Evolutionary conservation across 37 sponge, comb jelly and placozoan species (phyloP).

Genomic region (Mnemiopsis leidyi): DNA sequence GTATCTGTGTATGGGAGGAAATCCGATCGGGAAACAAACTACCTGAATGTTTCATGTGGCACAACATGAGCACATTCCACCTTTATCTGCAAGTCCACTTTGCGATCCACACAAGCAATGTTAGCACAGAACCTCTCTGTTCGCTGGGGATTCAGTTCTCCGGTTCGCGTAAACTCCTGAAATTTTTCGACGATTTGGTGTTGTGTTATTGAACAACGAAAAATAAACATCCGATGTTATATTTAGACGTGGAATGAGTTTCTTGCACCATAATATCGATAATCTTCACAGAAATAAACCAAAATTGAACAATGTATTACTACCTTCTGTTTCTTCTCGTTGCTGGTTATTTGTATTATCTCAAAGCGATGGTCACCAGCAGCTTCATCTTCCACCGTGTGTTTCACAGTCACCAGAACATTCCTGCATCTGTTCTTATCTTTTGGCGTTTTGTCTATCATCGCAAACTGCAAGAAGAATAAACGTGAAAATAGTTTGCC

Average conservation of each 20-base stretch:
- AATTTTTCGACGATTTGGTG: too few relatives aligned
- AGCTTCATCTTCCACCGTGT: not conserved
- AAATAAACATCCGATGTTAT: too few relatives aligned
- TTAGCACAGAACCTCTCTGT: slow-evolving; percentile 47
- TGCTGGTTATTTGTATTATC: not conserved
- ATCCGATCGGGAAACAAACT: too few relatives aligned
- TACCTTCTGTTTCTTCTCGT: slow-evolving; percentile 33
- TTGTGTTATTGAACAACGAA: too few relatives aligned
- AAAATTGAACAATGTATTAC: too few relatives aligned
- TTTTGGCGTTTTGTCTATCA: slow-evolving; percentile 58
- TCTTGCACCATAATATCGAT: too few relatives aligned
- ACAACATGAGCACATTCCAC: slow-evolving; percentile 16
- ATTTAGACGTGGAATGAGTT: too few relatives aligned
- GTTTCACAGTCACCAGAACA: not conserved
- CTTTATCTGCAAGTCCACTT: slow-evolving; percentile 23
- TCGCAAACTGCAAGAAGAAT: not conserved
- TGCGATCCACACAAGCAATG: slow-evolving; percentile 22
- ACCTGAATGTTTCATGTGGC: not conserved
- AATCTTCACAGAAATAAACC: too few relatives aligned
- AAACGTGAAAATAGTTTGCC: too few relatives aligned
- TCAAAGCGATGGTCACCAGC: not conserved
- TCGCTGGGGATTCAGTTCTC: slow-evolving; percentile 29
- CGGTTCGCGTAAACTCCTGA: slow-evolving; percentile 15
- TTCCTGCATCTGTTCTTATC: slow-evolving; percentile 35
- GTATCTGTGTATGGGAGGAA: too few relatives aligned